A percentile compares a stretch with the other conserved stretches of the same genome.
These are phyloP conservation scores for Synergus laeviventris DNA, from an alignment of 2,888 invertebrate genomes.

Conservation along the genomic window DNA sequence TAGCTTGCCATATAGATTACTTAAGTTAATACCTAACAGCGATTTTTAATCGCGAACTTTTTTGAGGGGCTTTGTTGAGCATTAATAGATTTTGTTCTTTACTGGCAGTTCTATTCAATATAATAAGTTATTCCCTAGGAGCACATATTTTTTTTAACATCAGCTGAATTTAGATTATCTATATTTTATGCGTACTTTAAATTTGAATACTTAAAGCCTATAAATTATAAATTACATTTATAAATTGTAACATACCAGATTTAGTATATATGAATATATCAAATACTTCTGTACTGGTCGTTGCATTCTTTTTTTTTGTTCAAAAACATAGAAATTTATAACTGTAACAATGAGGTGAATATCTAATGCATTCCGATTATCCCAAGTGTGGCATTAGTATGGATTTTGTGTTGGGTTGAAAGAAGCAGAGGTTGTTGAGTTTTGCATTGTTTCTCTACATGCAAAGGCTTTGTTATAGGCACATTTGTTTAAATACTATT, in stretches of 20 bases:
- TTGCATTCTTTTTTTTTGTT: constrained; percentile 54
- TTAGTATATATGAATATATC: constrained; percentile 51
- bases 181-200: constrained; percentile 43
- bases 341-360: constrained; percentile 9
- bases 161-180: constrained; percentile 35
- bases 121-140: constrained; percentile 52
- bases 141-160: constrained; percentile 46
- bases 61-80: constrained; percentile 66
- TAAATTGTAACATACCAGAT: constrained; percentile 37
- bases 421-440: constrained; percentile 37
- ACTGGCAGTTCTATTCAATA: constrained; percentile 71
- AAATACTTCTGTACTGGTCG: constrained; percentile 54
- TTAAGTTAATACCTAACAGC: constrained; percentile 47
- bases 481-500: constrained; percentile 35
- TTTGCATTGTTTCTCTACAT: constrained; percentile 32
- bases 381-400: constrained; percentile 32
- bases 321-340: neutral
- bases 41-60: constrained; percentile 48
- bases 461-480: constrained; percentile 39
- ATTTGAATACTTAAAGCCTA: constrained; percentile 15
- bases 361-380: constrained; percentile 12
- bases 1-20: constrained; percentile 44
- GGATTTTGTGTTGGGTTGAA: neutral
- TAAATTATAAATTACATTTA: constrained; percentile 18
- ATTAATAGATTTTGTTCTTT: constrained; percentile 65